Evolutionary conservation across 1,140 invertebrate genomes (phyloP), one percentile per base, ranked within the genome.

Genomic region (Scaptomyza graminum): DNA sequence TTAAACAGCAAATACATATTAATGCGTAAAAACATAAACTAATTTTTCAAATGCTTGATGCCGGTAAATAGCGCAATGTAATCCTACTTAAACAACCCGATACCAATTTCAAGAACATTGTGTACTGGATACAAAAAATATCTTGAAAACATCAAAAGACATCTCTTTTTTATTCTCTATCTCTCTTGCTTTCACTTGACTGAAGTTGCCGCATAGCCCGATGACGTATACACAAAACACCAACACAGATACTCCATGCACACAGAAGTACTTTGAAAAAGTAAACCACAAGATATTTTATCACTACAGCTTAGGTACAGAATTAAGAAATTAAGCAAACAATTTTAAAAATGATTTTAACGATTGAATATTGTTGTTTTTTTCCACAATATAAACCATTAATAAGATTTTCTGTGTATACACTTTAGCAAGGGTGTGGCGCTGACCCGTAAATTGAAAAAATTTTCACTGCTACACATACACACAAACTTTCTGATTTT

Each of bases 401-500:
- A 88, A 88, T 88, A 89, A 62, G 73, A 83, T 88, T 80, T 76
- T 56, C n/a, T 51, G n/a, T 46, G 41, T 66, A 28, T 69, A 46
- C 44, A 64, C 46, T 1, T 13, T 31, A 70, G 57, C 47, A 62
- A 88, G 88, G 88, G 88, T 90, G 88, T 90, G 88, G 88, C 84
- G 85, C 56, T 90, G 88, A 90, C 82, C 88, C 88, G 77, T 84
- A 88, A 85, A 82, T 59, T 60, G 39, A 54, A 55, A 55, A 87
- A 88, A 73, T 78, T 89, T 80, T 77, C 84, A 79, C 73, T 74
- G 11, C 8, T 47, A 69, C 55, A 16, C 55, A 71, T 34, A 61
- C 68, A 72, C 41, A 46, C 46, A 62, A 74, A 65, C 0, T 13
- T 3, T 62, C 69, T 56, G 59, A 74, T 64, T 80, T 85, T 68